Conservation (phyloP, 2,888 invertebrate species). For the Lumbricus terrestris region DNA sequence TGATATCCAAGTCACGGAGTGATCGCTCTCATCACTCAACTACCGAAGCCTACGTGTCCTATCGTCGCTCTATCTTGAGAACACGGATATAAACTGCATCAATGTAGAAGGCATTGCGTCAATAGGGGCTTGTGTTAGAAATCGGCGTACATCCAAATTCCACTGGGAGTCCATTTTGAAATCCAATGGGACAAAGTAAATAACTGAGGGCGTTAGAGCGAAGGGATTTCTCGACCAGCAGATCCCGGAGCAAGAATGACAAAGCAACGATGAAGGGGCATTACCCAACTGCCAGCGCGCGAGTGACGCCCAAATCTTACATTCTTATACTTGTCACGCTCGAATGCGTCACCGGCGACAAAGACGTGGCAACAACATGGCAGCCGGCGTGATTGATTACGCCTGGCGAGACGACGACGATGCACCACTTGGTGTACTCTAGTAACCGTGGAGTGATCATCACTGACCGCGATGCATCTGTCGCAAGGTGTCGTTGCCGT, state of each 20-base stretch:
- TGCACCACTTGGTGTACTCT: not conserved
- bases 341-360: not conserved
- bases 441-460: not conserved
- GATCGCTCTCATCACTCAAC: too few species aligned
- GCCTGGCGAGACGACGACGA: not conserved
- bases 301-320: not conserved
- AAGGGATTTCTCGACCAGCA: not conserved
- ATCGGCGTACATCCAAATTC: too few species aligned
- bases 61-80: too few species aligned
- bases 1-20: too few species aligned
- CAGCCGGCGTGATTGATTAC: slow-evolving; percentile 4
- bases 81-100: too few species aligned
- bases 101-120: too few species aligned
- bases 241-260: not conserved
- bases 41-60: too few species aligned
- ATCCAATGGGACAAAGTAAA: not conserved
- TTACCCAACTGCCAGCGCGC: too few species aligned
- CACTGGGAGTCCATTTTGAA: too few species aligned
- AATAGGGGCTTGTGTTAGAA: too few species aligned
- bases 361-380: not conserved
- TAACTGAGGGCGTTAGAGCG: not conserved
- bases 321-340: not conserved
- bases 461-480: slow-evolving; percentile 22
- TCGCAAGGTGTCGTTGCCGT: slow-evolving; percentile 40
- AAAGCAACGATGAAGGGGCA: not conserved